Percentiles rank a stretch among this genome's conserved stretches.
Evolutionary conservation across 2,113 vertebrate species (phyloP).

Genomic region (Coreoperca whiteheadi): DNA sequence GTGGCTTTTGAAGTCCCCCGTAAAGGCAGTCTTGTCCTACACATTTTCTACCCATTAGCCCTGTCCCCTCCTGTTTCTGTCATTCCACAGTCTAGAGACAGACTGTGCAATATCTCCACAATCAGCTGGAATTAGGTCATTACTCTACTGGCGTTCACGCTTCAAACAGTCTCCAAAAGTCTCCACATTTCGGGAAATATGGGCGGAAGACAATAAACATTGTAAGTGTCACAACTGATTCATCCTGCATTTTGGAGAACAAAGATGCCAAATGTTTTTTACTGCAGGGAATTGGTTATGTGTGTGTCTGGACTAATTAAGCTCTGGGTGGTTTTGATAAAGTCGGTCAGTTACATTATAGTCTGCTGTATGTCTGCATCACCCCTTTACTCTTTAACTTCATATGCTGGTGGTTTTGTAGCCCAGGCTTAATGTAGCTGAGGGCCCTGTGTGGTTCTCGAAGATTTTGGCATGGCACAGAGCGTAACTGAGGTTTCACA

Average conservation of each 20-base stretch:
- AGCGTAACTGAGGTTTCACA: slow-evolving; percentile 24
- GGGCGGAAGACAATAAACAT: slow-evolving; percentile 57
- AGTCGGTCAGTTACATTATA: slow-evolving; percentile 39
- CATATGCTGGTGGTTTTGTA: slow-evolving; percentile 29
- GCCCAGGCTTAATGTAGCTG: slow-evolving; percentile 11
- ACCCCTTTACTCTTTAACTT: slow-evolving; percentile 13
- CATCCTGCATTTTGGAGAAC: slow-evolving; percentile 42
- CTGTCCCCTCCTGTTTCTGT: slow-evolving; percentile 48
- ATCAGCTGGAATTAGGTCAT: slow-evolving; percentile 64
- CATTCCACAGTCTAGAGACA: slow-evolving; percentile 30
- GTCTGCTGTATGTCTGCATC: slow-evolving; percentile 53
- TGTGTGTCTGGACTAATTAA: slow-evolving; percentile 48
- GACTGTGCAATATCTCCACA: slow-evolving; percentile 52
- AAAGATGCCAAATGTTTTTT: slow-evolving; percentile 54
- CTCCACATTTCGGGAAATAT: slow-evolving; percentile 59
- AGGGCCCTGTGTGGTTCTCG: slow-evolving; percentile 14
- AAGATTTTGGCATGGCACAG: slow-evolving; percentile 14
- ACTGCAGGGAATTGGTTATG: slow-evolving; percentile 33
- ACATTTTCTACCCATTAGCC: slow-evolving; percentile 24
- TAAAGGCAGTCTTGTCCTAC: slow-evolving; percentile 29
- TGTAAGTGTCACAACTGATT: slow-evolving; percentile 58
- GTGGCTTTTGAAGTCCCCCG: slow-evolving; percentile 33
- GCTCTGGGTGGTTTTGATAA: slow-evolving; percentile 53
- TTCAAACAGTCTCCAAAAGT: slow-evolving; percentile 51
- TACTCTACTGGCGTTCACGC: slow-evolving; percentile 51